A percentile compares a stretch with the other conserved stretches of the same genome.
Conservation (phyloP, 2,888 invertebrate species). For the Ophion slaviceki region DNA sequence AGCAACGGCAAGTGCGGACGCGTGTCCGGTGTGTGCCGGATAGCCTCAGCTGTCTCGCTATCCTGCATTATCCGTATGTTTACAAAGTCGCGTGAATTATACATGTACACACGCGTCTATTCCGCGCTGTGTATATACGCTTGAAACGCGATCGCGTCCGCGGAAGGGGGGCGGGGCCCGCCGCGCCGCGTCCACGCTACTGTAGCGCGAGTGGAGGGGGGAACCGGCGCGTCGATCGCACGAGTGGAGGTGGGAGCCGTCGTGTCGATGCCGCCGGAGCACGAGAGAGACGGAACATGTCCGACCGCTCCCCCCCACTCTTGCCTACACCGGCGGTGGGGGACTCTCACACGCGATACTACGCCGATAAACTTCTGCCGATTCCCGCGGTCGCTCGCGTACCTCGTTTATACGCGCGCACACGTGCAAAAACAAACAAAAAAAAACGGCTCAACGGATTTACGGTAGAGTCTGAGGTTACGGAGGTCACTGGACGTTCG, state of each 20-base stretch:
- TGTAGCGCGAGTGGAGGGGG: constrained; percentile 33
- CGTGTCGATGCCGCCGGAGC: background rate
- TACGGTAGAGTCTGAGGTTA: constrained; percentile 3
- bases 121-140: background rate
- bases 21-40: constrained; percentile 13
- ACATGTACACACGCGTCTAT: constrained; percentile 2
- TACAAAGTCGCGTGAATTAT: background rate
- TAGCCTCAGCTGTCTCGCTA: constrained; percentile 6
- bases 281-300: background rate
- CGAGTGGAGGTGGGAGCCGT: constrained; percentile 20
- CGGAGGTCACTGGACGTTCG: constrained; percentile 5
- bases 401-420: constrained; percentile 10
- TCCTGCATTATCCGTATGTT: constrained; percentile 28
- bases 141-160: background rate
- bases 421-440: background rate
- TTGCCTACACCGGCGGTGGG: constrained; percentile 46
- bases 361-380: constrained; percentile 66
- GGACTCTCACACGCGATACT: constrained; percentile 75
- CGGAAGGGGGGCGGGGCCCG: constrained; percentile 1
- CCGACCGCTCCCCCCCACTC: constrained; percentile 65
- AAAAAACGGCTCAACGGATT: background rate
- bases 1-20: background rate
- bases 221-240: background rate
- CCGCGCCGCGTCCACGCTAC: constrained; percentile 42
- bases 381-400: constrained; percentile 53